Evolutionary conservation across 1,140 invertebrate species (phyloP), one percentile per base, ranked within the genome.

Genomic region (Matsumurasca onukii): DNA sequence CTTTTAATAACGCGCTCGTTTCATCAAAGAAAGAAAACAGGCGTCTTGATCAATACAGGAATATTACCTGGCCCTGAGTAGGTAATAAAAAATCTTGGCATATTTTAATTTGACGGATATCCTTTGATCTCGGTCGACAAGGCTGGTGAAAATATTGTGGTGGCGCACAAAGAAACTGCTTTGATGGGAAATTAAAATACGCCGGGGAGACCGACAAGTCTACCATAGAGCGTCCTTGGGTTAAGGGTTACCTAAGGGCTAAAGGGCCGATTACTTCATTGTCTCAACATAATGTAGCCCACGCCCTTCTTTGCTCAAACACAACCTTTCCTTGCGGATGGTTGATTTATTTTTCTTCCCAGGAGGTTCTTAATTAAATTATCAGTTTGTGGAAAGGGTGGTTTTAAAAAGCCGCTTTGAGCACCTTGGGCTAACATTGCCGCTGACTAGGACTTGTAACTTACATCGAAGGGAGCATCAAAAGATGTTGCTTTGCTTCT

Each of bases 181-280:
- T 61, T 61, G 57, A 61, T 61, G 30, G 57, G 29, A 61, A 61
- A 61, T 61, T 61, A 61, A 51, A 51, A 51, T 17, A 51, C 49
- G 49, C 49, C 24, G 49, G 49, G 17, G 24, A 51, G 24, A 51
- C n/a, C 49, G 49, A 17, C 49, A 3, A 5, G n/a, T 20, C n/a
- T 22, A 20, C 5, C 5, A 22, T 20, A 22, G 3, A 17, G 9
- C 9, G 3, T 22, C 24, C n/a, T 5, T 22, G 24, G 49, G 3
- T 51, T 51, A n/a, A 45, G n/a, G n/a, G n/a, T n/a, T n/a, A n/a
- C n/a, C n/a, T n/a, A n/a, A n/a, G n/a, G n/a, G n/a, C n/a, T n/a
- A n/a, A n/a, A 51, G n/a, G 49, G 49, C 24, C 49, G 49, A 51
- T 51, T 51, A 51, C 49, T n/a, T 51, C 24, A 17, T 3, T 51